Conservation (phyloP, 2,888 invertebrate genomes). For the Caenorhabditis becei region DNA sequence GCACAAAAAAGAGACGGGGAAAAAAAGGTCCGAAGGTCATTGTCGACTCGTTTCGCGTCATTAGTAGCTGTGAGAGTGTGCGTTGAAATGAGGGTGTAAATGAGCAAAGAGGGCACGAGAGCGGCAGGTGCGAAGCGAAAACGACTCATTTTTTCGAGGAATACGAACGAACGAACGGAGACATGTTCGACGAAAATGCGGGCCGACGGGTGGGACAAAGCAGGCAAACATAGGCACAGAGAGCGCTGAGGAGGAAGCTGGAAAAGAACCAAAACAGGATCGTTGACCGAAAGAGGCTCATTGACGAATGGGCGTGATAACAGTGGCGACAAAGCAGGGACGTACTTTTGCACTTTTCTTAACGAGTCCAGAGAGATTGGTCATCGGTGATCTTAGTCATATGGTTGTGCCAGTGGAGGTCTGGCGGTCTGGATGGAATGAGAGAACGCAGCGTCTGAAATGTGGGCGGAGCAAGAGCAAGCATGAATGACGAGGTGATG, state of each 20-base stretch:
- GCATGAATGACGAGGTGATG: background rate
- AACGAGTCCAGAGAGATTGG: slow-evolving; percentile 7
- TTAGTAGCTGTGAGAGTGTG: slow-evolving; percentile 34
- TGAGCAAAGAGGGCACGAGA: slow-evolving; percentile 12
- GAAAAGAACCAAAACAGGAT: slow-evolving; percentile 53
- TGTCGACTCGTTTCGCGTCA: slow-evolving; percentile 44
- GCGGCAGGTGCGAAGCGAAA: slow-evolving; percentile 10
- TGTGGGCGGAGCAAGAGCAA: slow-evolving; percentile 3
- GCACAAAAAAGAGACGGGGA: slow-evolving; percentile 1
- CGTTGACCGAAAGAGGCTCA: slow-evolving; percentile 52
- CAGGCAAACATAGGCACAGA: slow-evolving; percentile 48
- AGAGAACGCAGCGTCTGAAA: background rate
- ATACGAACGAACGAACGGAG: slow-evolving; percentile 34
- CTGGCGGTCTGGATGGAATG: background rate
- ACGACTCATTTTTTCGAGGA: slow-evolving; percentile 31
- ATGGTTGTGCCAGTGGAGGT: background rate
- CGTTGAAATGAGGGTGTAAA: slow-evolving; percentile 31
- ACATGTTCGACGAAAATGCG: slow-evolving; percentile 48
- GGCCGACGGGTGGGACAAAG: slow-evolving; percentile 36
- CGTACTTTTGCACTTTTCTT: slow-evolving; percentile 30
- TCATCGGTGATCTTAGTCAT: slow-evolving; percentile 10
- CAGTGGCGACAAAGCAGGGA: background rate
- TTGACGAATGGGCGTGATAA: slow-evolving; percentile 49
- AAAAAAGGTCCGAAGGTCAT: slow-evolving; percentile 33
- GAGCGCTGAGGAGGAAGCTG: slow-evolving; percentile 34